Percentiles rank a stretch among this genome's conserved stretches.
Conservation (phyloP, 2,888 invertebrate species). For the Andrena bucephala region DNA sequence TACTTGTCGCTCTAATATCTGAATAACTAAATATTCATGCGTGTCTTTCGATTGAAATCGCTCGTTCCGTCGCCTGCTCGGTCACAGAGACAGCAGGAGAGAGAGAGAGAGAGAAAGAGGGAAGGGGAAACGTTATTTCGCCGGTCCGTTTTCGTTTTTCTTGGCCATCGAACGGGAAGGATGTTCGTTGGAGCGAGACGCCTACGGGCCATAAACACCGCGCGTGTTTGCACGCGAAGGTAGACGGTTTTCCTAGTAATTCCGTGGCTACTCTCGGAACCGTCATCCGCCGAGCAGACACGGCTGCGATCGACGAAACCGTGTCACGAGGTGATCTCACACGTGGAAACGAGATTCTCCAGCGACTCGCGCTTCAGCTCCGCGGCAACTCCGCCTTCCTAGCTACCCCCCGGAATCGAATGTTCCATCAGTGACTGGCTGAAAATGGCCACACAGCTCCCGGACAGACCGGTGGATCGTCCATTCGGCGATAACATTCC, state of each 20-base stretch:
- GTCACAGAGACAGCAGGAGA: neutral
- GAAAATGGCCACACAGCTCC: neutral
- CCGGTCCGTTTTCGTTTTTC: neutral
- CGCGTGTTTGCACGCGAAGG: conserved; percentile 2
- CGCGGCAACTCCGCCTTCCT: neutral
- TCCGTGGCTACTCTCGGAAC: conserved; percentile 43
- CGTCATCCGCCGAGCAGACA: conserved; percentile 16
- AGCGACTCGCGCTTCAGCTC: neutral
- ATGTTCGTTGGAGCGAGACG: conserved; percentile 18
- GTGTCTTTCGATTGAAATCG: conserved; percentile 44
- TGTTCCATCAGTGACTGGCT: neutral
- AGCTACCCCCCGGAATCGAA: neutral
- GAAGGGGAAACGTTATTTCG: conserved; percentile 8
- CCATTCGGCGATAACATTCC: neutral
- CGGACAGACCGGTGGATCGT: neutral
- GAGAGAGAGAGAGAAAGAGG: neutral
- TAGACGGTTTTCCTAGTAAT: conserved; percentile 61
- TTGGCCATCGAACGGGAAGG: neutral
- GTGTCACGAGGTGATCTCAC: neutral
- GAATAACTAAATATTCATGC: conserved; percentile 59
- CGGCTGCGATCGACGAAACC: conserved; percentile 13
- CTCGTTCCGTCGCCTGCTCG: neutral
- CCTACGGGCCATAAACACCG: conserved; percentile 1
- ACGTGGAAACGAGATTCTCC: neutral
- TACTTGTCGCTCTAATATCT: conserved; percentile 56